Base-by-base conservation (phyloP, 2,113 vertebrate species). In the Cynoglossus semilaevis region DNA sequence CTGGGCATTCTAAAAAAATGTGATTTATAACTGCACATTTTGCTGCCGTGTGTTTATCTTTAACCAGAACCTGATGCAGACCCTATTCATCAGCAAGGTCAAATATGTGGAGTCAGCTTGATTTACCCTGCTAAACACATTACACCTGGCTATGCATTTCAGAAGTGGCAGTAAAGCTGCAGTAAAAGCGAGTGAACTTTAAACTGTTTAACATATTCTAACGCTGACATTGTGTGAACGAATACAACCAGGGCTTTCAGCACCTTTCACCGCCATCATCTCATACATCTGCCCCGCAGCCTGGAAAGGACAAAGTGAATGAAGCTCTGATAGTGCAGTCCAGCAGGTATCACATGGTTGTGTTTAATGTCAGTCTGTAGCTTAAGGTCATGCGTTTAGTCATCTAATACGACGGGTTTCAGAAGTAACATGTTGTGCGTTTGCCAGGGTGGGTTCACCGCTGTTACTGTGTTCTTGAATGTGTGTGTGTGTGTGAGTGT, bases 211-310 rank as follows among this genome's bases (percentile, higher is more conserved):
- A 74, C 70, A 61, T 51, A 72, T 81, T 68, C 78, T 44, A 73
- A 64, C 67, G 70, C 51, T 67, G 76, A 73, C 67, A 67, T 41
- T 15, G 46, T 44, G 51, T 59, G 51, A 77, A 57, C 63, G 44
- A 29, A 55, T 51, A 58, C 62, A 67, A 68, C 34, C 14, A 57
- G 61, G 0, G n/a, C 67, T 74, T 70, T 85, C 80, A 79, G 22
- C 76, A 79, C 72, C 62, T 41, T 52, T 77, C 65, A 70, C 66
- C 38, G 53, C 52, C 13, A 36, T n/a, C 17, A 11, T 41, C 43
- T 47, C 47, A 41, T 36, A 2, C 13, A 15, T 51, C 51, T 67
- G 61, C 72, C 76, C 66, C 45, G 58, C 59, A 70, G 70, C 63
- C 54, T 5, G 36, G 16, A n/a, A 13, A 43, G 56, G 51, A 83